A percentile compares a stretch with the other conserved stretches of the same genome.
These are phyloP conservation scores for Trididemnum miniatum DNA, from an alignment of 23 tunicate genomes.

Conservation along the genomic window DNA sequence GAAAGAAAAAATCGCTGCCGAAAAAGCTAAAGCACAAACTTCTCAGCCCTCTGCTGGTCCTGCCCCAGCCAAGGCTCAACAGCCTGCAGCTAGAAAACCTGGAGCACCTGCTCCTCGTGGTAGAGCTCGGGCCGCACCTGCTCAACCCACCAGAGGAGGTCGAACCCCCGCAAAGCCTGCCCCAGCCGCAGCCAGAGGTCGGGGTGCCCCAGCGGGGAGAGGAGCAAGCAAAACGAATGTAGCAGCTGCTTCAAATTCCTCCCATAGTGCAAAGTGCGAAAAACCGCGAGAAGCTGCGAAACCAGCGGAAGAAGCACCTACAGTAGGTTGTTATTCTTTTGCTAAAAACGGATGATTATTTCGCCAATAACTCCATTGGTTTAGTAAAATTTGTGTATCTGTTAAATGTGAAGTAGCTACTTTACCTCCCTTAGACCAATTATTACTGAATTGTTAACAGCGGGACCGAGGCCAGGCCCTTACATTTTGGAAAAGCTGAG, in stretches of 20 bases:
- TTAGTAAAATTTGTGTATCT: too few species aligned
- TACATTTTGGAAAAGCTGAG: too few species aligned
- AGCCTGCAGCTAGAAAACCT: conserved; percentile 47
- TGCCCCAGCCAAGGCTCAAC: not conserved
- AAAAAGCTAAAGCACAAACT: conserved; percentile 40
- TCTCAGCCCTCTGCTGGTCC: conserved; percentile 6
- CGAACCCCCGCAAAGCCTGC: conserved; percentile 42
- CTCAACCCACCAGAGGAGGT: conserved; percentile 50
- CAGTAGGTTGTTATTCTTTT: too few species aligned
- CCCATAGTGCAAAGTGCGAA: not conserved
- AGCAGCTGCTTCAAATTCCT: conserved; percentile 11
- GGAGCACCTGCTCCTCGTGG: conserved; percentile 49
- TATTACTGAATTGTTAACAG: too few species aligned
- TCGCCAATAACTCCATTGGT: too few species aligned
- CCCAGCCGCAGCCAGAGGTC: conserved; percentile 36
- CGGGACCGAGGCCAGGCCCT: too few species aligned
- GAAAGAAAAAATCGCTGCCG: conserved; percentile 60
- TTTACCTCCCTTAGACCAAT: too few species aligned
- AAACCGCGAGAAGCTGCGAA: not conserved
- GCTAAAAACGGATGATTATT: too few species aligned
- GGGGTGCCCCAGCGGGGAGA: conserved; percentile 54
- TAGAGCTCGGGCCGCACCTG: conserved; percentile 44
- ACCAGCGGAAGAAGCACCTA: too few species aligned
- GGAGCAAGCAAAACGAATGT: conserved; percentile 28
- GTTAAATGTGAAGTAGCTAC: too few species aligned